Base-by-base conservation (phyloP, 2,113 vertebrate genomes). In the Saguinus midas region DNA sequence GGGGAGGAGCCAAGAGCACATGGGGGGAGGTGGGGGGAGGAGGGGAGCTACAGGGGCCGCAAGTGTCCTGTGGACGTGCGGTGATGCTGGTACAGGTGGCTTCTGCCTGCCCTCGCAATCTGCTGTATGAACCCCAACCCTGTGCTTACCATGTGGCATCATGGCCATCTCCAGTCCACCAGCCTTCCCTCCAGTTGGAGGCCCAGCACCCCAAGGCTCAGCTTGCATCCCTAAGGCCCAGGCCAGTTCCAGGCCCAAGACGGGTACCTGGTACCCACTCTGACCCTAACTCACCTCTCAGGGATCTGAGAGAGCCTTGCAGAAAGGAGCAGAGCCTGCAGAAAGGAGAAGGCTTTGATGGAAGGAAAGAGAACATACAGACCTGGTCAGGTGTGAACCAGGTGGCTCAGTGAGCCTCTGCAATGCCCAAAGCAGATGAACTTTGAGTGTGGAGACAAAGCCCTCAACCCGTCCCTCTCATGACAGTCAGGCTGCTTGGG, bases 341-440 rank as follows among this genome's bases (percentile, higher is more conserved):
- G 72, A 76, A 78, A 79, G 66, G 17, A 55, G 61, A 64, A 64
- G 35, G 25, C 50, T 76, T 52, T 55, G 52, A 80, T 8, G n/a
- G 84, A 89, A 78, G n/a, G 66, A 89, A 52, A 25, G 29, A 93
- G 52, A 70, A 48, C 40, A 55, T 32, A 35, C 4, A 94, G 85
- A 35, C 88, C 61, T 43, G 27, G 37, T 45, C 57, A 82, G 73
- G 11, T 72, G 1, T n/a, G 66, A 48, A 72, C 8, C 10, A 57
- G 58, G 75, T 21, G 68, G 45, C 80, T 95, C 72, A 52, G 27
- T 37, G 94, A 80, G 9, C 90, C 20, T 88, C 87, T 48, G 55
- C 50, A 9, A 10, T 58, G 32, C 84, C 91, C 91, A 80, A 55
- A 83, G 55, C 72, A 50, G 32, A 82, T 55, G 48, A n/a, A 79